phyloP scores from a whole-genome alignment of 2,113 vertebrate genomes.

The Myanophis thanlyinensis region DNA sequence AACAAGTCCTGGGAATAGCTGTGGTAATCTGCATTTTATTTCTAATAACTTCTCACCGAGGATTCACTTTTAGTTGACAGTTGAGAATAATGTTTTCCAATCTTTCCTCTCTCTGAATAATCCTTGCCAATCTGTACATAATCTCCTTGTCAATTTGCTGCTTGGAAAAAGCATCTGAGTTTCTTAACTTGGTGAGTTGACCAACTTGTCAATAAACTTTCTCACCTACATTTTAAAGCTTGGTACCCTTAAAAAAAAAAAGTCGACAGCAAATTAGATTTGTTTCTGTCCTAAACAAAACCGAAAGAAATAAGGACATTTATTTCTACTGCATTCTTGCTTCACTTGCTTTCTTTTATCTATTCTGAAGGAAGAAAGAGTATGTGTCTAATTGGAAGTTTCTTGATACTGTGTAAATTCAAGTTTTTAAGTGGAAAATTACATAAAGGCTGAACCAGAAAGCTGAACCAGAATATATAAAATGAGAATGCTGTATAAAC shows the following conservation, averaged over 20 bases:
- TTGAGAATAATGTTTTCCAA: not conserved
- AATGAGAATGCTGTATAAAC: not conserved
- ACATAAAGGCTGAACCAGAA: too few species aligned
- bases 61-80: not conserved
- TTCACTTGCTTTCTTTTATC: not conserved
- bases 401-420: not conserved
- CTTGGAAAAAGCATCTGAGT: not conserved
- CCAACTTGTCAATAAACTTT: not conserved
- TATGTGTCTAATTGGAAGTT: not conserved
- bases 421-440: not conserved
- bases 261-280: not conserved
- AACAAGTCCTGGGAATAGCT: not conserved
- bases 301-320: not conserved
- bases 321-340: not conserved
- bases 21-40: not conserved
- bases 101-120: not conserved
- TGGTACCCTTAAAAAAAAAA: not conserved
- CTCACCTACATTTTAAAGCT: not conserved
- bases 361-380: not conserved
- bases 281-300: not conserved
- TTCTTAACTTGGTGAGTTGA: not conserved
- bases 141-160: not conserved
- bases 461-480: not conserved
- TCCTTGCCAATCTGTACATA: too few species aligned
- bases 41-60: not conserved